Base-by-base conservation (phyloP, 2,888 invertebrate genomes). In the Adelognathus sp. region DNA sequence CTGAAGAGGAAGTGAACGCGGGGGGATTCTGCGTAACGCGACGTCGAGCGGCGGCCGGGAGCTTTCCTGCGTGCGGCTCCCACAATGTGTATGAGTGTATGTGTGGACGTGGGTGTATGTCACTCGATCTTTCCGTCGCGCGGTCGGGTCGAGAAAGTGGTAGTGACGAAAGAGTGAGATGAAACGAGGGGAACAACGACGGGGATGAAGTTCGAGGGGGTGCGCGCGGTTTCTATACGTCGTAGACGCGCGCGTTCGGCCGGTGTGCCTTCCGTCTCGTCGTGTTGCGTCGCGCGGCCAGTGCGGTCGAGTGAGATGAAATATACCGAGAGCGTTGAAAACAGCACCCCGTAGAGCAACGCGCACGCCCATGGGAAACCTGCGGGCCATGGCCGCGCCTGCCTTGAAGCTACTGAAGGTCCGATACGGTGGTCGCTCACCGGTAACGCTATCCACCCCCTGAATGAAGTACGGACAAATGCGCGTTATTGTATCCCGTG, bases 311-410 rank as follows among this genome's bases (percentile, higher is more conserved):
- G 70, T 27, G 71, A 63, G 73, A 75, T 31, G 39, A n/a, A n/a
- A n/a, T 16, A 50, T 36, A 69, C 67, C 39, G 60, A 58, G 61
- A 64, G 82, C 63, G 69, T 44, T 54, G 61, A 54, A 82, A 84
- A 71, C 84, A 50, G 50, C 84, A 87, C 86, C 88, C 87, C 82
- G 82, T 84, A 81, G n/a, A n/a, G 61, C 52, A 77, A 54, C 84
- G 88, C 89, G 89, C 89, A 88, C 81, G 86, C 87, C 84, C 90
- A 83, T 82, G 81, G 84, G 79, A 80, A 84, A 79, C 67, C 83
- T 80, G 82, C 82, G 76, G n/a, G 76, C 82, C 89, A 88, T 87
- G 87, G 88, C 85, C 85, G 89, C 88, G 84, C 86, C 88, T 86
- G 86, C 84, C 71, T 58, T 72, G 77, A 75, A 46, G 75, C 71